These are phyloP conservation scores for Halesus radiatus DNA, from an alignment of 1,140 invertebrate genomes.

Conservation along the genomic window DNA sequence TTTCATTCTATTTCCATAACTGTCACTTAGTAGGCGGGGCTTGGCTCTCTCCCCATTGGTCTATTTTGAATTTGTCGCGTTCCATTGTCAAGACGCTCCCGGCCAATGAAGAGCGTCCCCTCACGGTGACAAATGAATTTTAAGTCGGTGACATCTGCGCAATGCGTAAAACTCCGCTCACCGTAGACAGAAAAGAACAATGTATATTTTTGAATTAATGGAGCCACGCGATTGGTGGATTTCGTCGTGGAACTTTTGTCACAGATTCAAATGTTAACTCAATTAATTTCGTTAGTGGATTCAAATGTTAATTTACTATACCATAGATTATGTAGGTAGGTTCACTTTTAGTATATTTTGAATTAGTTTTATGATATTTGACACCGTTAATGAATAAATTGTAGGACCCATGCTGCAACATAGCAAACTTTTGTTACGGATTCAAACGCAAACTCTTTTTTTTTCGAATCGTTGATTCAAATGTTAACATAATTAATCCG, in stretches of 20 bases:
- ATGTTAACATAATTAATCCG: too few species aligned
- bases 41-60: constrained; percentile 1
- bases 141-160: constrained; percentile 24
- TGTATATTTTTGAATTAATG: not conserved
- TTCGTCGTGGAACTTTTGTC: not conserved
- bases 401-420: too few species aligned
- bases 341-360: too few species aligned
- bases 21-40: constrained; percentile 14
- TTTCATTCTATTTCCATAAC: constrained; percentile 1
- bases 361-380: too few species aligned
- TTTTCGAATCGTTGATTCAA: too few species aligned
- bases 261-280: not conserved
- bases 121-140: constrained; percentile 13
- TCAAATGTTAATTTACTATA: too few species aligned
- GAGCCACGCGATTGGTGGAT: not conserved
- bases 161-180: not conserved
- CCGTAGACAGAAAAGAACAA: not conserved
- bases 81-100: not conserved
- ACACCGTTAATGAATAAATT: too few species aligned
- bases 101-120: constrained; percentile 3
- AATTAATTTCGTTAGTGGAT: not conserved
- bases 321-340: too few species aligned
- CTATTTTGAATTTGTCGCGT: constrained; percentile 14
- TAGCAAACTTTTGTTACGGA: too few species aligned
- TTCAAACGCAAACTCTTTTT: too few species aligned